phyloP scores from a whole-genome alignment of 2,113 vertebrate species.

The Erythrocebus patas region DNA sequence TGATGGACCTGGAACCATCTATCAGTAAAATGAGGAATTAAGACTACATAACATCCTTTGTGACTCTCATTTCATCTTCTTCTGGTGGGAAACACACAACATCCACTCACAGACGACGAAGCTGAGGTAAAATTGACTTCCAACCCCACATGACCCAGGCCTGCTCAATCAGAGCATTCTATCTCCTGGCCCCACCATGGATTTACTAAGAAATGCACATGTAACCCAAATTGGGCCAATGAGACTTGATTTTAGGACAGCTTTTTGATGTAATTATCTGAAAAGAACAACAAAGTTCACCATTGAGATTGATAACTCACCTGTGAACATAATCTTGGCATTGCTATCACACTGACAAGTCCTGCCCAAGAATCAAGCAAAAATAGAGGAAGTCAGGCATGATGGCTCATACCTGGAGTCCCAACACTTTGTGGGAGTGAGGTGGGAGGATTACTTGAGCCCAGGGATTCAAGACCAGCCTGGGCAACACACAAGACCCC shows the following conservation, averaged over 20 bases:
- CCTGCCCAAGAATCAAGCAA: neutral
- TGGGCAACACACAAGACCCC: neutral
- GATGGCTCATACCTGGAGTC: neutral
- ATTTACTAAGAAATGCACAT: neutral
- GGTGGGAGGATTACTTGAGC: neutral
- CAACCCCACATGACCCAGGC: neutral
- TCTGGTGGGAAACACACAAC: neutral
- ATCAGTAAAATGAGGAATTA: neutral
- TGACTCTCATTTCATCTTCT: neutral
- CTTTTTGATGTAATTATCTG: neutral
- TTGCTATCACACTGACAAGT: neutral
- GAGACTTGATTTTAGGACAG: neutral
- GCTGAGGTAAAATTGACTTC: neutral
- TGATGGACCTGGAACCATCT: neutral
- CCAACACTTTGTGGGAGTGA: neutral
- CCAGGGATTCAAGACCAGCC: neutral
- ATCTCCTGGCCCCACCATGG: neutral
- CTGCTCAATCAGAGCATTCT: neutral
- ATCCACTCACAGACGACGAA: neutral
- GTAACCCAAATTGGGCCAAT: neutral
- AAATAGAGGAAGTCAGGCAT: neutral
- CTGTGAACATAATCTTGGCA: neutral
- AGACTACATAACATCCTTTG: neutral
- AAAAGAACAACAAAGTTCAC: neutral
- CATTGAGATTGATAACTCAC: neutral